Evolutionary conservation across 2,888 invertebrate genomes (phyloP).

Genomic region (Catocala nupta): DNA sequence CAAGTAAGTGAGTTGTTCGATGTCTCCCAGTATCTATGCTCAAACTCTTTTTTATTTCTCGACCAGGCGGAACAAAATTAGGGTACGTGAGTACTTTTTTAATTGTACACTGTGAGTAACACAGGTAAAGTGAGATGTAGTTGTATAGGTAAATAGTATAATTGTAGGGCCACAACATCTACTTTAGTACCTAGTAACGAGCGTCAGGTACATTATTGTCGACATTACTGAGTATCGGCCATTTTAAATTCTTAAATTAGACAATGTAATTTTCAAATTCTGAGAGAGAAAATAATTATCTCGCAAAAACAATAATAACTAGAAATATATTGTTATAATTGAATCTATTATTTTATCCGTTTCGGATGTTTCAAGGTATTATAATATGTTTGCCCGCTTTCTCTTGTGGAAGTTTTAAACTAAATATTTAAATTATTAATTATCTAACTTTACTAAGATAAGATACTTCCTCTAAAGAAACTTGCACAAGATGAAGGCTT

Average conservation of each 20-base stretch:
- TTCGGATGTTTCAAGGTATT: slow-evolving; percentile 23
- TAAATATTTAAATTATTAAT: slow-evolving; percentile 14
- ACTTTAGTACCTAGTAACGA: slow-evolving; percentile 23
- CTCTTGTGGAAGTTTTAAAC: slow-evolving; percentile 43
- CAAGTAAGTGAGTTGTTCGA: slow-evolving; percentile 25
- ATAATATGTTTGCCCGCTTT: slow-evolving; percentile 36
- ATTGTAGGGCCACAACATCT: slow-evolving; percentile 35
- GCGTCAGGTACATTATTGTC: slow-evolving; percentile 11
- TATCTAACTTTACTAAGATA: slow-evolving; percentile 25
- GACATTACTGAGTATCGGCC: slow-evolving; percentile 37
- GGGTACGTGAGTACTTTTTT: slow-evolving; percentile 54
- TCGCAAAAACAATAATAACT: slow-evolving; percentile 59
- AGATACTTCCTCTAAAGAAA: slow-evolving; percentile 25
- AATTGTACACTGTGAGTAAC: slow-evolving; percentile 61
- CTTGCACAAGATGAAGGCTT: slow-evolving; percentile 37
- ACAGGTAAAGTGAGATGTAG: slow-evolving; percentile 76
- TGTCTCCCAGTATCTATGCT: slow-evolving; percentile 55
- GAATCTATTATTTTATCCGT: slow-evolving; percentile 39
- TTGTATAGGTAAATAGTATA: slow-evolving; percentile 50
- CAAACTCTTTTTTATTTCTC: slow-evolving; percentile 58
- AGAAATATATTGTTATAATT: slow-evolving; percentile 47
- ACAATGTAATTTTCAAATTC: slow-evolving; percentile 41
- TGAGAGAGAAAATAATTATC: slow-evolving; percentile 64
- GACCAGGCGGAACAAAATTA: slow-evolving; percentile 63
- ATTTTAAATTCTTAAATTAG: slow-evolving; percentile 40